These are phyloP conservation scores for Balanococcus diminutus DNA, from an alignment of 2,888 invertebrate species.

Conservation along the genomic window DNA sequence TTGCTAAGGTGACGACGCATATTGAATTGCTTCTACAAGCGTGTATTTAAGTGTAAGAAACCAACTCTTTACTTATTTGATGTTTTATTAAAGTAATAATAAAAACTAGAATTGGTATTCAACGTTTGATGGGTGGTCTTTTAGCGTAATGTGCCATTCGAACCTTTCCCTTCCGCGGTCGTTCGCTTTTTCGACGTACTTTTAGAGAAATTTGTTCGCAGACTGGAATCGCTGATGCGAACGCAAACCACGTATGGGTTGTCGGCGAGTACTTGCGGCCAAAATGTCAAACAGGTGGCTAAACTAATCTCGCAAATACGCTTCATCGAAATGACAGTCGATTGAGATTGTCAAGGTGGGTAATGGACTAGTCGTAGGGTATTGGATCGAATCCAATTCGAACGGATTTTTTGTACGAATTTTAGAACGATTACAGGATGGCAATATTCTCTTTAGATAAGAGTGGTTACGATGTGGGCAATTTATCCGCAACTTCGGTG, in stretches of 20 bases:
- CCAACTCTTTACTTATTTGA: conserved; percentile 45
- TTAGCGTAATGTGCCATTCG: background rate
- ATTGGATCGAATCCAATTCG: no score
- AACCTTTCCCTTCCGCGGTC: background rate
- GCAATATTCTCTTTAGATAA: no score
- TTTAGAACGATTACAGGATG: no score
- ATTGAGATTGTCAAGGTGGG: background rate
- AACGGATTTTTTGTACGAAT: no score
- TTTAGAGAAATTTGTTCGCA: no score
- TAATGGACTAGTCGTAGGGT: no score
- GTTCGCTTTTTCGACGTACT: no score
- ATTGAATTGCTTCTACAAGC: conserved; percentile 48
- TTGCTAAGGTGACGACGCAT: conserved; percentile 50
- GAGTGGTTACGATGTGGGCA: no score
- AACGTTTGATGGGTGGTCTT: conserved; percentile 4
- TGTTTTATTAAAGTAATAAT: conserved; percentile 45
- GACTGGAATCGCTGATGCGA: no score
- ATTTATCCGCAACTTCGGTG: no score
- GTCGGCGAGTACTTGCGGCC: no score
- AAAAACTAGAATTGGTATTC: conserved; percentile 30
- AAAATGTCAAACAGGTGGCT: background rate
- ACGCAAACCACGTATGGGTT: no score
- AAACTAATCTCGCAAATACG: background rate
- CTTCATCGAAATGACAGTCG: background rate
- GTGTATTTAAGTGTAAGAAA: conserved; percentile 47